Evolutionary conservation across 2,888 invertebrate species (phyloP), one percentile per base, ranked within the genome.

Genomic region (Agrotis ipsilon): DNA sequence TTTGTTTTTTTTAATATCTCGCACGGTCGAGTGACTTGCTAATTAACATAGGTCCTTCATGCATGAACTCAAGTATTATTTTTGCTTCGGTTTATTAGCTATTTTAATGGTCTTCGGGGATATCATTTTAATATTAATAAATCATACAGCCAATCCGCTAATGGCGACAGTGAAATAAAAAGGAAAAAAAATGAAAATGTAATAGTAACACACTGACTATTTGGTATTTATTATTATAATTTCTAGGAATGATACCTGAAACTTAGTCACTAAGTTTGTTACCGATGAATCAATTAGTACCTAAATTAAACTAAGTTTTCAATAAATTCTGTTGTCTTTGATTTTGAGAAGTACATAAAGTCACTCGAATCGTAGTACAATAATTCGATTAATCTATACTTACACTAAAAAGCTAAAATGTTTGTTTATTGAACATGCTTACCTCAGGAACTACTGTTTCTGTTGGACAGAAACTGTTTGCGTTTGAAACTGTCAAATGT

Each of bases 281-380:
- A 43, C 5, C 45, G 59, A 54, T 66, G 0, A 59, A 48, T 59
- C 58, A 68, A 62, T 51, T 11, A 16, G 45, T 16, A 57, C 11
- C 18, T 11, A 16, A 64, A 60, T 49, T 24, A 21, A 63, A 60
- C 63, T 21, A 21, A 58, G 18, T 64, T 62, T 52, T 21, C 21
- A 11, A 46, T 21, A 32, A 19, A 62, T 60, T 39, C 1, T 54
- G 7, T 52, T n/a, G 14, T 52, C 54, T 43, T 21, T n/a, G 5
- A 46, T 62, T 61, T 13, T 13, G 6, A 54, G 45, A 45, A 14
- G 21, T 60, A 18, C 32, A 9, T 32, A 14, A n/a, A 32, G 7
- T 43, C 14, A 32, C 45, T 43, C 13, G n/a, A n/a, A n/a, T n/a
- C n/a, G n/a, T n/a, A n/a, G n/a, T n/a, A n/a, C n/a, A n/a, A n/a